phyloP scores from a whole-genome alignment of 2,888 invertebrate genomes.

The Lacanobia wlatinum region DNA sequence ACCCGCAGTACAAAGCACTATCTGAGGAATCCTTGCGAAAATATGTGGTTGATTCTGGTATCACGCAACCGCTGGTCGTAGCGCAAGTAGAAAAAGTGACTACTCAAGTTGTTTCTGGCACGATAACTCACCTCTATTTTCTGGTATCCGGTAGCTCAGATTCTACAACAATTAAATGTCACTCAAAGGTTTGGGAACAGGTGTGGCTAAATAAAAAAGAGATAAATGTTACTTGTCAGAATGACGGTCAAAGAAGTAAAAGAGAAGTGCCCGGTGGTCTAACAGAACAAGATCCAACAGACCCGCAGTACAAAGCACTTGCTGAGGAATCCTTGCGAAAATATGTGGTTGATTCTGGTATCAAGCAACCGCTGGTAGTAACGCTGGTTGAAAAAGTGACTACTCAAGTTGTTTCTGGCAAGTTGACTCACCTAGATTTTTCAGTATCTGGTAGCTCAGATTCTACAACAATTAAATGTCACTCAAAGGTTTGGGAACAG shows the following conservation, averaged over 20 bases:
- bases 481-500: constrained; percentile 61
- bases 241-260: background rate
- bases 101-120: constrained; percentile 65
- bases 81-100: constrained; percentile 57
- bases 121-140: constrained; percentile 59
- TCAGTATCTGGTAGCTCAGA: constrained; percentile 19
- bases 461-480: constrained; percentile 41
- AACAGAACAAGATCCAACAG: background rate
- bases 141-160: constrained; percentile 22
- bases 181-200: constrained; percentile 56
- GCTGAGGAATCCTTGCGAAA: constrained; percentile 44
- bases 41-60: constrained; percentile 48
- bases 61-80: constrained; percentile 40
- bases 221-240: constrained; percentile 55
- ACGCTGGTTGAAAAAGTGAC: constrained; percentile 56
- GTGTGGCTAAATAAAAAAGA: constrained; percentile 57
- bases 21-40: constrained; percentile 70
- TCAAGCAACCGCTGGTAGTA: constrained; percentile 39
- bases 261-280: background rate
- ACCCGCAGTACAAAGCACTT: constrained; percentile 11
- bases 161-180: constrained; percentile 40
- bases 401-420: constrained; percentile 70
- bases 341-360: constrained; percentile 22
- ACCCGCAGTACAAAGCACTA: constrained; percentile 57
- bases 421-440: constrained; percentile 60